Evolutionary conservation across 2,113 vertebrate genomes (phyloP).

Genomic region (Dipodomys spectabilis): DNA sequence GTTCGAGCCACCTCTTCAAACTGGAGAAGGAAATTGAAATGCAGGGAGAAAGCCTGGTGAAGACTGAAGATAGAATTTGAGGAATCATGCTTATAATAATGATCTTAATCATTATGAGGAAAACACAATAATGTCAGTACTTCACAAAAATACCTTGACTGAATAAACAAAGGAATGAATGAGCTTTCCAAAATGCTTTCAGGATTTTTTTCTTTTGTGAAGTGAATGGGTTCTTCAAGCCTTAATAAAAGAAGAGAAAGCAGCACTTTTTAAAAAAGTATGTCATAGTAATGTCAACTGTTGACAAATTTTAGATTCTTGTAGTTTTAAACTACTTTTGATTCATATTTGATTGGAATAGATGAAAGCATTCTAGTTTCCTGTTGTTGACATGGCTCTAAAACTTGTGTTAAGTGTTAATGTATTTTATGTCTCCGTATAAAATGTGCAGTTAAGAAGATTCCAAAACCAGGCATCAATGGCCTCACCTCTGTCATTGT

Average conservation of each 20-base stretch:
- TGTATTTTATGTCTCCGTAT: neutral
- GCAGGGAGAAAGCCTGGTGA: neutral
- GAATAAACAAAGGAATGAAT: neutral
- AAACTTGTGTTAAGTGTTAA: neutral
- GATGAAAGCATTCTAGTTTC: neutral
- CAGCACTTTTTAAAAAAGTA: conserved; percentile 19
- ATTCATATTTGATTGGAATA: neutral
- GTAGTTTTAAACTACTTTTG: neutral
- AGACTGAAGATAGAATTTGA: neutral
- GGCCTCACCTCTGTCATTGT: too few species aligned
- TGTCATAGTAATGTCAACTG: neutral
- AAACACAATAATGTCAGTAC: neutral
- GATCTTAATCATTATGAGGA: neutral
- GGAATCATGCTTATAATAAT: neutral
- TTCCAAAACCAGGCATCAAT: neutral
- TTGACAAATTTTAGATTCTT: conserved; percentile 30
- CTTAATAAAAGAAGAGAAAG: neutral
- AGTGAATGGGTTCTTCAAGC: neutral
- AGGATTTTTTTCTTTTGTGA: neutral
- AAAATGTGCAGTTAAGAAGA: neutral
- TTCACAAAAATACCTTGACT: conserved; percentile 34
- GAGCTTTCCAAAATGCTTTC: conserved; percentile 2
- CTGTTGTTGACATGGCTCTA: neutral
- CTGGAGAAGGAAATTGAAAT: neutral
- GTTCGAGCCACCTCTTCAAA: neutral